A percentile compares a stretch with the other conserved stretches of the same genome.
phyloP scores from a whole-genome alignment of 2,113 vertebrate genomes.

The Zootoca vivipara region DNA sequence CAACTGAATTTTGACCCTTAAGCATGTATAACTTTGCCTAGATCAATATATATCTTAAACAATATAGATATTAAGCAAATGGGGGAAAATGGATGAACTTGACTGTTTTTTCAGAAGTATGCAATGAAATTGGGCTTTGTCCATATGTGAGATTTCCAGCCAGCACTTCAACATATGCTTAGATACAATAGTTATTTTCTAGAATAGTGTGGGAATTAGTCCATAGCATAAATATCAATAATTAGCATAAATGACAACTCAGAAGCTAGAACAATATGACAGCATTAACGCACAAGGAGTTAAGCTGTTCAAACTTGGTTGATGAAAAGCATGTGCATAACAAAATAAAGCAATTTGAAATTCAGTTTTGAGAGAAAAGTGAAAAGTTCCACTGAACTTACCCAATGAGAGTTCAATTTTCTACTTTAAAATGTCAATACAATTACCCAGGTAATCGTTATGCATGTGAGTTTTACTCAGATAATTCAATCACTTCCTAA shows the following conservation, averaged over 20 bases:
- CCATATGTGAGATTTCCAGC: neutral
- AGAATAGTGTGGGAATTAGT: neutral
- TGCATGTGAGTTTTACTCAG: neutral
- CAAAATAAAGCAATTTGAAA: neutral
- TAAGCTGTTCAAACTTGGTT: neutral
- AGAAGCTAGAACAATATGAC: neutral
- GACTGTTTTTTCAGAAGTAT: neutral
- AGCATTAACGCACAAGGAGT: neutral
- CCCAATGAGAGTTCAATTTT: neutral
- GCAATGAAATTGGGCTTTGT: neutral
- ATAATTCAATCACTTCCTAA: constrained; percentile 8
- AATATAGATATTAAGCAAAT: neutral
- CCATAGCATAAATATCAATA: neutral
- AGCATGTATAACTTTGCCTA: neutral
- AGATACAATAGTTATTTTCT: neutral
- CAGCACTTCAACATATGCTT: neutral
- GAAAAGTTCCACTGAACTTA: neutral
- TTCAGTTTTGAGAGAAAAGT: neutral
- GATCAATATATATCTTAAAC: neutral
- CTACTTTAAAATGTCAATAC: neutral
- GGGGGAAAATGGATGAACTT: neutral
- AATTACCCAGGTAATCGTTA: neutral
- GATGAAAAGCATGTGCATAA: neutral
- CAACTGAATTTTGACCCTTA: neutral
- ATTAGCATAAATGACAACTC: neutral